Evolutionary conservation across 2,113 vertebrate genomes (phyloP), one percentile per base, ranked within the genome.

Genomic region (Numida meleagris): DNA sequence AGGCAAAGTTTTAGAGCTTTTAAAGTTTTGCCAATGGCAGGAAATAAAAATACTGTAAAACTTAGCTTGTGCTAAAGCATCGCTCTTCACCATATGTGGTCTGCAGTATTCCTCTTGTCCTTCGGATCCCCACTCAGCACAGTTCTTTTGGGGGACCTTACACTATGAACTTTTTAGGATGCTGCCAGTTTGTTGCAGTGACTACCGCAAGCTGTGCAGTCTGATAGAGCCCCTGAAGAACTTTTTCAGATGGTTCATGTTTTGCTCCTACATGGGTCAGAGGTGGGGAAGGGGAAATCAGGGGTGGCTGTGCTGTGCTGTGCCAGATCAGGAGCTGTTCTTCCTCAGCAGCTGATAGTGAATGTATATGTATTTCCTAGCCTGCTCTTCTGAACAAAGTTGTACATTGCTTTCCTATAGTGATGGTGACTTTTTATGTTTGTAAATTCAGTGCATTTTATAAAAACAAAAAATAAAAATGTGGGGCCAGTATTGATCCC

Each of bases 41-140:
- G 7, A 5, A 20, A 31, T 58, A 62, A 74, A 86, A 63, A 31
- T 55, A 43, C 20, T 36, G 24, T 43, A 6, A 65, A 65, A 4
- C 23, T 17, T 74, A 0, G 3, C 50, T 59, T 70, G 55, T 65
- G n/a, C 36, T 81, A 61, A 55, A 73, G n/a, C 19, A 13, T 83
- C 18, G 2, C 12, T 58, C 18, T 70, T 66, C 16, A 14, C 23
- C 2, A 0, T 4, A 7, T 7, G 31, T 14, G 7, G 7, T 33
- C 43, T 4, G 5, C 58, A 67, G 33, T 14, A 15, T 66, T 68
- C 27, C 21, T 29, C 21, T 74, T 14, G 8, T 81, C 14, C 55
- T 83, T 53, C 51, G 50, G 14, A 46, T 11, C 15, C 11, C 19
- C 48, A 0, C 12, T 66, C 23, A 12, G 5, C n/a, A 1, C 13